phyloP scores from a whole-genome alignment of 2,113 vertebrate species.

The Pongo pygmaeus region DNA sequence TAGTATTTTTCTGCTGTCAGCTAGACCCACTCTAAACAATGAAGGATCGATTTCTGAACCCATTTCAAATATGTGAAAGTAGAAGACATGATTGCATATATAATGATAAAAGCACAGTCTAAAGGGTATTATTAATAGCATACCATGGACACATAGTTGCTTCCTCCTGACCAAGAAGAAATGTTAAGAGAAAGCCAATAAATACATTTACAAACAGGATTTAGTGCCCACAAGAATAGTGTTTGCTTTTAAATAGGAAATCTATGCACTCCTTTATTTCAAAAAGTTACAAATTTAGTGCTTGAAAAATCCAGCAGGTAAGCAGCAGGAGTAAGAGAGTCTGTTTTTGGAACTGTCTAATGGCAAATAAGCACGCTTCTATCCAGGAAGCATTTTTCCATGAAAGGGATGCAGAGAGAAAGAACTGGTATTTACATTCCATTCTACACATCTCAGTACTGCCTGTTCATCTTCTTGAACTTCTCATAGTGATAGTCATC shows the following conservation, averaged over 20 bases:
- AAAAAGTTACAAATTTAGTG: background rate
- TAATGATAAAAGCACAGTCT: background rate
- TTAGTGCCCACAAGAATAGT: background rate
- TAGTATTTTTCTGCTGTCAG: background rate
- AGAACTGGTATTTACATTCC: background rate
- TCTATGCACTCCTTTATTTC: background rate
- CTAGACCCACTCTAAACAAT: background rate
- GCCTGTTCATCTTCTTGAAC: background rate
- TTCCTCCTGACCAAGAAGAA: background rate
- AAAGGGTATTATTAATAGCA: background rate
- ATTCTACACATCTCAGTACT: background rate
- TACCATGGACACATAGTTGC: background rate
- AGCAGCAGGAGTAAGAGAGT: background rate
- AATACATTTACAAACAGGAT: background rate
- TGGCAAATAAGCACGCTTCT: background rate
- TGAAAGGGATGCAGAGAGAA: background rate
- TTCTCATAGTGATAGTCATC: background rate
- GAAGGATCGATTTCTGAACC: background rate
- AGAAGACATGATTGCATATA: background rate
- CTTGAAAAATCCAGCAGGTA: background rate
- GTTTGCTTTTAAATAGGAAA: background rate
- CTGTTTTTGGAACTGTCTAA: background rate
- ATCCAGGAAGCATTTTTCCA: background rate
- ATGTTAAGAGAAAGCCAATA: background rate
- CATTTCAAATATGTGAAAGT: background rate